A percentile compares a stretch with the other conserved stretches of the same genome.
Evolutionary conservation across 1,140 invertebrate species (phyloP).

Genomic region (Drosophila littoralis): DNA sequence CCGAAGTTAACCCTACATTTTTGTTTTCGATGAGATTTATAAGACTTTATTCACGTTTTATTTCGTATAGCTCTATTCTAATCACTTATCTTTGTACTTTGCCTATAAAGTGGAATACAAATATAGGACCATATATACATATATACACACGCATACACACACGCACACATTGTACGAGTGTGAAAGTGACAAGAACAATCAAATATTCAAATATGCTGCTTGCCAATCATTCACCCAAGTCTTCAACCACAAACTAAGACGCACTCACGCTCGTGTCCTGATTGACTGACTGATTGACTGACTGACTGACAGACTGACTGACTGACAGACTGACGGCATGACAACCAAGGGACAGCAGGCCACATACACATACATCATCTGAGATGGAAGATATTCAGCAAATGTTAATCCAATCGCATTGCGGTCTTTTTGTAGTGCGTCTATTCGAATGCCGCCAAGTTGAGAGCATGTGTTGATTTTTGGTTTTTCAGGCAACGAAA

Average conservation of each 20-base stretch:
- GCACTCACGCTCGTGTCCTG: conserved; percentile 43
- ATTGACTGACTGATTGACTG: conserved; percentile 11
- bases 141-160: not conserved
- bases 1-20: too few relatives aligned
- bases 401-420: conserved; percentile 80
- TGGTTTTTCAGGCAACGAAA: conserved; percentile 1
- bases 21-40: not conserved
- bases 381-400: conserved; percentile 63
- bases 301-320: conserved; percentile 18
- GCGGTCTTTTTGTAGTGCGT: conserved; percentile 76
- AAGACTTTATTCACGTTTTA: not conserved
- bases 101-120: conserved; percentile 38
- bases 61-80: not conserved
- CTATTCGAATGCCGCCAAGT: conserved; percentile 18
- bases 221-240: conserved; percentile 56
- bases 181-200: conserved; percentile 42
- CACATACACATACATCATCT: conserved; percentile 10
- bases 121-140: not conserved
- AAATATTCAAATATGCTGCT: conserved; percentile 72
- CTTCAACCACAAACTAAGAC: conserved; percentile 74
- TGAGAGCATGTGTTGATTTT: conserved; percentile 67
- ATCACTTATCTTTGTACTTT: conserved; percentile 13
- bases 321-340: conserved; percentile 24
- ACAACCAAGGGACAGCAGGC: conserved; percentile 24
- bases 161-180: not conserved